Base-by-base conservation (phyloP, 2,888 invertebrate genomes). In the Aspidiotus destructor region DNA sequence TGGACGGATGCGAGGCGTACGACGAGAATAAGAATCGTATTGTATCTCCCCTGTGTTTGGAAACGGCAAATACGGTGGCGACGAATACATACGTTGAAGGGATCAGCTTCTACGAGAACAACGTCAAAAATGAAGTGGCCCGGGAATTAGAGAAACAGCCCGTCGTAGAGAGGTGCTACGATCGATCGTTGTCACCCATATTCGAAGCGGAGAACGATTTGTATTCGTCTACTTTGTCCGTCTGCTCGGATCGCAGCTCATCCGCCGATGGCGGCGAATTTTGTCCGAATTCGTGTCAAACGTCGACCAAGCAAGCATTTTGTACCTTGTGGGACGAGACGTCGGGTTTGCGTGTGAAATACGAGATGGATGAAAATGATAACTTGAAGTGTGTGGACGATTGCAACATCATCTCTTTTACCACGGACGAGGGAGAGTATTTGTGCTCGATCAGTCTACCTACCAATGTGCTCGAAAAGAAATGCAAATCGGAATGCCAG, bases 1-100 rank as follows among this genome's bases (percentile, higher is more conserved):
- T 61, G 52, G 53, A 70, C 62, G 70, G 71, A 71, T 60, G 68
- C 70, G 69, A 77, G 77, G 71, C 72, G 76, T 28, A 77, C 73
- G 72, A 72, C 68, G 28, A 28, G 28, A 61, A 52, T 41, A 52
- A 57, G 40, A 60, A 57, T 67, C 58, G 11, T 44, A 42, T 40
- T 63, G 62, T 17, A 52, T 53, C 58, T 52, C 60, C 68, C 17
- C 52, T 28, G 41, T 60, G 52, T 68, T 60, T 41, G 7, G n/a
- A 28, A 41, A 62, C 16, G 42, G 5, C 28, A 28, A 62, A 62
- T 62, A 17, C 17, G 6, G 42, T 16, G 44, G 62, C 41, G 44
- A 48, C 62, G 62, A 62, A 62, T 15, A 41, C 16, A 60, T 41
- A 13, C 11, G 7, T 9, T 41, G 11, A 64, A 17, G 52, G 52